Percentiles rank a stretch among this genome's conserved stretches.
phyloP scores from a whole-genome alignment of 2,888 invertebrate species.

The Morpho helenor region DNA sequence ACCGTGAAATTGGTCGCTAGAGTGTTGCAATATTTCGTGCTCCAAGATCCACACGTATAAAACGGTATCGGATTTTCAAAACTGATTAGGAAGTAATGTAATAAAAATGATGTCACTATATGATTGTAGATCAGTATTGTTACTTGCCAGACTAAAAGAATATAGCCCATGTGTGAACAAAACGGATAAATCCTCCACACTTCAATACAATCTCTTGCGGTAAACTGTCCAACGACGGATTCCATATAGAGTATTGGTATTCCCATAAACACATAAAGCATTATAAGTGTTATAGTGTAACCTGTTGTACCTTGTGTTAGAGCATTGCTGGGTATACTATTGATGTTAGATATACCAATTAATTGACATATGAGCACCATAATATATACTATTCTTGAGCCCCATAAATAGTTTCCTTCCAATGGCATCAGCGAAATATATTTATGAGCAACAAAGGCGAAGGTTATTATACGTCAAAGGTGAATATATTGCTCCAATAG shows the following conservation, averaged over 20 bases:
- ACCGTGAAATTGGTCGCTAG: conserved; percentile 49
- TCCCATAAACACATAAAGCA: conserved; percentile 44
- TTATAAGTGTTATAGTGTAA: conserved; percentile 35
- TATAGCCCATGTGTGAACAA: conserved; percentile 55
- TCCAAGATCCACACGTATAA: conserved; percentile 52
- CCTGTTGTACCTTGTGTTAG: conserved; percentile 45
- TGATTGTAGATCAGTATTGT: conserved; percentile 44
- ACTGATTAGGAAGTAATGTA: conserved; percentile 63
- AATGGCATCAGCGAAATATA: background rate
- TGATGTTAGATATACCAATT: conserved; percentile 39
- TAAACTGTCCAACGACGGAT: conserved; percentile 58
- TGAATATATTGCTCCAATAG: too few relatives aligned
- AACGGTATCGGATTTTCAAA: conserved; percentile 61
- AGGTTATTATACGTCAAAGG: too few relatives aligned
- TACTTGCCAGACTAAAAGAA: conserved; percentile 50
- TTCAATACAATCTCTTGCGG: conserved; percentile 54
- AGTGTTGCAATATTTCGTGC: conserved; percentile 44
- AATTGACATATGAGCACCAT: conserved; percentile 45
- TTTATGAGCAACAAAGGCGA: background rate
- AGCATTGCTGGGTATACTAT: conserved; percentile 40
- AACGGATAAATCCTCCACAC: conserved; percentile 55
- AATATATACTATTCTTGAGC: conserved; percentile 33
- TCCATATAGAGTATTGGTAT: conserved; percentile 66
- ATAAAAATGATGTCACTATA: conserved; percentile 39
- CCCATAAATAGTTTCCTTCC: conserved; percentile 13